Base-by-base conservation (phyloP, 1,140 invertebrate species). In the Cyrtorhinus lividipennis region DNA sequence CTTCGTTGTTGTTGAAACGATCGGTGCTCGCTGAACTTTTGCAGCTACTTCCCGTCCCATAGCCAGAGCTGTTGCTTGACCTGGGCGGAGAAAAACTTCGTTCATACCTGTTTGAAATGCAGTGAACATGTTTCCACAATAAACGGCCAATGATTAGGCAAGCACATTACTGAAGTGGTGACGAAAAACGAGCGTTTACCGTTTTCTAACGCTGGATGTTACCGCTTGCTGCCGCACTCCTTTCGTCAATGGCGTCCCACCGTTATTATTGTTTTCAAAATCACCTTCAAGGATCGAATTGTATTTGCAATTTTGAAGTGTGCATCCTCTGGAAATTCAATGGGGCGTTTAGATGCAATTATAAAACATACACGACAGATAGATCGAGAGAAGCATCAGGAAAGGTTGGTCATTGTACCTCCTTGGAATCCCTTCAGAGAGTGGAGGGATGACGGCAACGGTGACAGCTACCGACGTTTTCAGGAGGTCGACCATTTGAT, bases 401-500 rank as follows among this genome's bases (percentile, higher is more conserved):
- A n/a, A n/a, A n/a, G n/a, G n/a, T n/a, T n/a, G n/a, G n/a, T n/a
- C n/a, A n/a, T n/a, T 15, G 64, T 70, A 81, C 80, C 79, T 77
- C 72, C 85, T 74, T 0, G 85, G 81, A 64, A 77, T 77, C 26
- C 83, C 84, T 71, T 88, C 85, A 45, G 78, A 74, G 2, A 79
- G 73, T 0, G 90, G 84, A 20, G 87, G 86, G 68, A 95, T 87
- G 45, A 92, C 85, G 45, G 87, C 87, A 3, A 94, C 81, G 13
- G 86, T 87, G 2, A 94, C 88, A 65, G 87, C 84, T 48, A 84
- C 81, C 18, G 91, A 92, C 0, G 92, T 97, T 69, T 95, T 90
- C 18, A 97, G 76, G 53, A 95, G 76, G 74, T 95, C 92, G 2
- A 95, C 89, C 82, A 97, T 93, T 72, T 94, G 88, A 71, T 96